Conservation (phyloP, 2,797 vertebrate genomes). For the Sandelia bainsii region DNA sequence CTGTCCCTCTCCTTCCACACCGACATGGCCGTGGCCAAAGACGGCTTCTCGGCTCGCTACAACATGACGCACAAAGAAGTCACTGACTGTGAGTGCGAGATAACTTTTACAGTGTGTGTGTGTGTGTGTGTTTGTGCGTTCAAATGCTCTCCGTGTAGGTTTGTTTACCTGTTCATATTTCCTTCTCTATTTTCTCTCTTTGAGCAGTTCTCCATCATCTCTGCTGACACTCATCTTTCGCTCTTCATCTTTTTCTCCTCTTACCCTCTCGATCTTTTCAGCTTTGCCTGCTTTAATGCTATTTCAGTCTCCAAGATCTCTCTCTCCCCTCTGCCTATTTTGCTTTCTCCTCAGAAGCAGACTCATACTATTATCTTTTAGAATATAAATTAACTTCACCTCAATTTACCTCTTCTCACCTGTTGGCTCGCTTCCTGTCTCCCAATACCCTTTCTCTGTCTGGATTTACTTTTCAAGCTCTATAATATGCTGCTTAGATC, state of each 20-base stretch:
- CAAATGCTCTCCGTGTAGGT: conserved; percentile 1
- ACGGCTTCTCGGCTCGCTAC: conserved; percentile 95
- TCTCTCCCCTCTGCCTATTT: conserved; percentile 40
- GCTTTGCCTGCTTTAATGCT: conserved; percentile 55
- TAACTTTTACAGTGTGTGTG: conserved; percentile 11
- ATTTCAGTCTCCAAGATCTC: conserved; percentile 55
- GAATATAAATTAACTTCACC: conserved; percentile 71
- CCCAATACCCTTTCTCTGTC: conserved; percentile 25
- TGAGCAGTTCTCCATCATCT: conserved; percentile 37
- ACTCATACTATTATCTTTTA: conserved; percentile 54
- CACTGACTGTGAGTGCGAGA: conserved; percentile 89
- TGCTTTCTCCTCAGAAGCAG: conserved; percentile 47
- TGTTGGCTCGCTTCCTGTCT: conserved; percentile 43
- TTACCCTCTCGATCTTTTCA: conserved; percentile 52
- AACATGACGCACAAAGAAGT: conserved; percentile 92
- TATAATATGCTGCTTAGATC: conserved; percentile 23
- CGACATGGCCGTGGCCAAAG: conserved; percentile 97
- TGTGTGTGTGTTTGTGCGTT: neutral
- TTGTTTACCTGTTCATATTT: conserved; percentile 66
- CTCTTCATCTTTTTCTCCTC: conserved; percentile 49
- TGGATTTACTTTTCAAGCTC: conserved; percentile 37
- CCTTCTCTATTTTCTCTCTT: conserved; percentile 75
- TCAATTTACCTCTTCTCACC: conserved; percentile 65
- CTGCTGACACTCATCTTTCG: conserved; percentile 75
- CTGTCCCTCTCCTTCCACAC: conserved; percentile 98